Conservation (phyloP, 2,797 vertebrate species). For the Melanogrammus aeglefinus region DNA sequence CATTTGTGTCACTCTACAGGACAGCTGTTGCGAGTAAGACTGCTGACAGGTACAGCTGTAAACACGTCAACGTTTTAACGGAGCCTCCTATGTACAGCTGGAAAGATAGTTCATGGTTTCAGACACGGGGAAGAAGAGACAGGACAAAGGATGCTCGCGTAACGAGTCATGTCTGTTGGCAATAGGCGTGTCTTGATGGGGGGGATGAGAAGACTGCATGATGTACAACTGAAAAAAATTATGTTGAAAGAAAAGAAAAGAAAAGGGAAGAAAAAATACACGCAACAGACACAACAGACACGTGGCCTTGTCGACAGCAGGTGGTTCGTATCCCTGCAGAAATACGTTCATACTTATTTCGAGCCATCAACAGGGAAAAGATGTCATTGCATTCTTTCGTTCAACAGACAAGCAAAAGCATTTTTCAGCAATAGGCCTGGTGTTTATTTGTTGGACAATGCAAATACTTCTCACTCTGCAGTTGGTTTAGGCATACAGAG, state of each 20-base stretch:
- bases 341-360: background rate
- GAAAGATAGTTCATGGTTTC: slow-evolving; percentile 45
- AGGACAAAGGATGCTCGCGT: slow-evolving; percentile 42
- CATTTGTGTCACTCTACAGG: slow-evolving; percentile 38
- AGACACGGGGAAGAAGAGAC: slow-evolving; percentile 36
- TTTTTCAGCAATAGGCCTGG: background rate
- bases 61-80: slow-evolving; percentile 61
- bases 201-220: too few relatives aligned
- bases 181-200: background rate
- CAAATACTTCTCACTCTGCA: background rate
- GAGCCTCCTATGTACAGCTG: slow-evolving; percentile 67
- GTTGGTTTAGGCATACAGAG: too few relatives aligned
- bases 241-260: too few relatives aligned
- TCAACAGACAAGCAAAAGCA: background rate
- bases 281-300: background rate
- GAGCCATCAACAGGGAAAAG: background rate
- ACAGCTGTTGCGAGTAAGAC: slow-evolving; percentile 57
- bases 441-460: background rate
- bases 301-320: background rate
- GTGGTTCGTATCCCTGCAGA: background rate
- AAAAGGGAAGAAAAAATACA: too few relatives aligned
- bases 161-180: background rate
- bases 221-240: too few relatives aligned
- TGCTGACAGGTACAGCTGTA: slow-evolving; percentile 61
- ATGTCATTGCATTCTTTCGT: background rate